Percentiles rank a stretch among this genome's conserved stretches.
Conservation (phyloP, 2,797 vertebrate genomes). For the Pachyuromys duprasi region DNA sequence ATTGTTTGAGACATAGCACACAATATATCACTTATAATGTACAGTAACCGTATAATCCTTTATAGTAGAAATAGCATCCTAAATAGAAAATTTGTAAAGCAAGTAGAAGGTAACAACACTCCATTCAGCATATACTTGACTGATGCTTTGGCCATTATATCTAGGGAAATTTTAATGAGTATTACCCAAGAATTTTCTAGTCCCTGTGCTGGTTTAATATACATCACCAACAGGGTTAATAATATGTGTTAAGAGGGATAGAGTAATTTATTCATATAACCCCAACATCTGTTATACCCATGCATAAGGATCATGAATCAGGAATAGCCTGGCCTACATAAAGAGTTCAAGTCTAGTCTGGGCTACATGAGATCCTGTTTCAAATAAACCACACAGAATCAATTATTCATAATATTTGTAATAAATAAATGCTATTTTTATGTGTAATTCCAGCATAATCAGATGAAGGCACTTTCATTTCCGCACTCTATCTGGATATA, state of each 20-base stretch:
- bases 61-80: background rate
- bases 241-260: background rate
- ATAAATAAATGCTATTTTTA: conserved; percentile 9
- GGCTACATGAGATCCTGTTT: background rate
- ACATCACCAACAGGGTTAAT: background rate
- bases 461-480: background rate
- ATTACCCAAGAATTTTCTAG: background rate
- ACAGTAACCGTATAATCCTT: background rate
- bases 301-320: background rate
- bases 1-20: background rate
- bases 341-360: background rate
- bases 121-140: background rate
- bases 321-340: background rate
- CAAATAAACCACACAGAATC: background rate
- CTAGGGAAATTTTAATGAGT: background rate
- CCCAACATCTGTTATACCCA: background rate
- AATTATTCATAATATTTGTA: background rate
- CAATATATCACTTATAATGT: background rate
- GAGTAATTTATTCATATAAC: background rate
- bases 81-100: background rate
- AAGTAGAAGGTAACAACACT: background rate
- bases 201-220: background rate
- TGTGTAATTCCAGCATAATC: background rate
- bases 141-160: background rate
- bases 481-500: background rate